Conservation (phyloP, 2,113 vertebrate species). For the Origma solitaria region DNA sequence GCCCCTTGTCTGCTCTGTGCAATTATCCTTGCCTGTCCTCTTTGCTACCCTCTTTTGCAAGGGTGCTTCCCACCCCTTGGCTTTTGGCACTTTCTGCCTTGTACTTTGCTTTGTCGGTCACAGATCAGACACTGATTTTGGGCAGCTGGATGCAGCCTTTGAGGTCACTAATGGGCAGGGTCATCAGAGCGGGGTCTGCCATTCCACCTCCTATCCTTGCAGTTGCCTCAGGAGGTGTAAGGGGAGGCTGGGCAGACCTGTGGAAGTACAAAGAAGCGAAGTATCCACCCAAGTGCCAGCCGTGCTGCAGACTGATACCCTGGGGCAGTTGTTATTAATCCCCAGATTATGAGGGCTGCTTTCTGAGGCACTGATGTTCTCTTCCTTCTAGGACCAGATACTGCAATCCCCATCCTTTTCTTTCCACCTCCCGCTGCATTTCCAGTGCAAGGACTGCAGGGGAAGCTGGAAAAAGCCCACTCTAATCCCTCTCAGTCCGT, state of each 20-base stretch:
- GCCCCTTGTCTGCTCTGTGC: not conserved
- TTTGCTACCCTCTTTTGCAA: not conserved
- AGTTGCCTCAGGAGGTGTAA: not conserved
- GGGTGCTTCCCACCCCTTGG: not conserved
- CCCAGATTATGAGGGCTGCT: not conserved
- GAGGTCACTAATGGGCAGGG: not conserved
- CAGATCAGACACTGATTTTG: not conserved
- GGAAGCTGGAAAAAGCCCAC: not conserved
- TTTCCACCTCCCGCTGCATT: accelerated
- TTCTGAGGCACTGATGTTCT: not conserved
- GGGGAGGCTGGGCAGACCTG: not conserved
- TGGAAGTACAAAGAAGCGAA: not conserved
- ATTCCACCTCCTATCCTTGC: not conserved
- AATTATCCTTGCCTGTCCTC: not conserved
- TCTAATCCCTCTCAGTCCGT: not conserved
- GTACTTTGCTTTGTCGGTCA: not conserved
- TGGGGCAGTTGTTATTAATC: not conserved
- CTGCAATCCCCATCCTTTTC: accelerated
- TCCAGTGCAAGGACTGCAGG: not conserved
- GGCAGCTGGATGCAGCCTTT: not conserved
- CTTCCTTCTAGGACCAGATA: not conserved
- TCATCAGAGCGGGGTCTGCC: accelerated
- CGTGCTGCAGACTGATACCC: too few species aligned
- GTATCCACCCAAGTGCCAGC: not conserved
- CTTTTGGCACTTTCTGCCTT: not conserved